Percentiles rank a stretch among this genome's conserved stretches.
Conservation (phyloP, 2,113 vertebrate genomes). For the Spea bombifrons region DNA sequence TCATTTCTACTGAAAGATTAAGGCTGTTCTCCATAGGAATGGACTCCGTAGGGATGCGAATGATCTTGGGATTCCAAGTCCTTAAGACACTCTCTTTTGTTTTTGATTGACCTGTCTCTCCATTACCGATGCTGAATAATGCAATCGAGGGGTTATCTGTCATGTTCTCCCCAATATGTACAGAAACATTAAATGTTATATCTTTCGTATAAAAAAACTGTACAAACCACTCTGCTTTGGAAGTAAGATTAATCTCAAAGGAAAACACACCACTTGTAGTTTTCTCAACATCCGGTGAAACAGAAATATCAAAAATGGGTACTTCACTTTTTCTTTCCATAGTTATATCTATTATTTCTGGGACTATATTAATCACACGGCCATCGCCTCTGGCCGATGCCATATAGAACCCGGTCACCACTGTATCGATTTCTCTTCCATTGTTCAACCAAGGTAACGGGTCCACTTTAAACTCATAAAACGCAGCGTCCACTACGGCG, state of each 20-base stretch:
- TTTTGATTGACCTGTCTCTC: neutral
- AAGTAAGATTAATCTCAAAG: constrained; percentile 51
- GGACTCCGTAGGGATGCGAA: constrained; percentile 57
- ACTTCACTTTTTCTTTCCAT: constrained; percentile 53
- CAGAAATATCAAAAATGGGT: constrained; percentile 45
- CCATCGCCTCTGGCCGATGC: constrained; percentile 3
- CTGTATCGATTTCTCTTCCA: constrained; percentile 24
- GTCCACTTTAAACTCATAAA: constrained; percentile 61
- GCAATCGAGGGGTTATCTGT: constrained; percentile 20
- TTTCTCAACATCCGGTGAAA: constrained; percentile 48
- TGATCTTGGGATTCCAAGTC: constrained; percentile 48
- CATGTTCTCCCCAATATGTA: constrained; percentile 51
- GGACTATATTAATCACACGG: neutral
- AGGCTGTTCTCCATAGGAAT: constrained; percentile 41
- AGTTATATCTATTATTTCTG: constrained; percentile 54
- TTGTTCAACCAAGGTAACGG: constrained; percentile 64
- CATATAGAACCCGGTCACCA: too few relatives aligned
- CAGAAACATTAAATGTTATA: constrained; percentile 47
- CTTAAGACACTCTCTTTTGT: neutral
- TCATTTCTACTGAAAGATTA: constrained; percentile 49
- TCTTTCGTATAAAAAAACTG: constrained; percentile 62
- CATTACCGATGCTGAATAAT: constrained; percentile 49
- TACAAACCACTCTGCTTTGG: constrained; percentile 50
- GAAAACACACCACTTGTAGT: constrained; percentile 54
- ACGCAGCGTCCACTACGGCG: constrained; percentile 51